Conservation (phyloP, 2,888 invertebrate genomes). For the Athalia rosae region DNA sequence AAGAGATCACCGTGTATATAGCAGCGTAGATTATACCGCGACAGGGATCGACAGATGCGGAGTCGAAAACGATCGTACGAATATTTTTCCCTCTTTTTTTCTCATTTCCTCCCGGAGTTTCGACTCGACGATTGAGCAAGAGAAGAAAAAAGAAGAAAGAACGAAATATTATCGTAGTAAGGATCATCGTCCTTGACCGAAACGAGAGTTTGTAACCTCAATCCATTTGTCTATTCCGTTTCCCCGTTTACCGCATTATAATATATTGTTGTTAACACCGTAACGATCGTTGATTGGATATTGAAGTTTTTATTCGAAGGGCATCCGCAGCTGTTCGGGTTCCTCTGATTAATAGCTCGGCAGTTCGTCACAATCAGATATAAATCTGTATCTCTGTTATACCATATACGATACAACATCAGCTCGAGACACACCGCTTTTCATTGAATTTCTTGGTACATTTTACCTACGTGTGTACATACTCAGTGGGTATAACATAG, state of each 20-base stretch:
- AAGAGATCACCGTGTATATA: conserved; percentile 61
- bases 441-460: conserved; percentile 22
- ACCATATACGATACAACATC: conserved; percentile 13
- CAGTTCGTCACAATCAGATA: conserved; percentile 58
- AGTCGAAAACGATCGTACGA: background rate
- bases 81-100: background rate
- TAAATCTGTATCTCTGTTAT: conserved; percentile 58
- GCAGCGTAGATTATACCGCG: background rate
- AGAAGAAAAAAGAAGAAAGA: too few species aligned
- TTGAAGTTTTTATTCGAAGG: conserved; percentile 40
- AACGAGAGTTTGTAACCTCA: background rate
- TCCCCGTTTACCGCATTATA: background rate
- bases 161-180: too few species aligned
- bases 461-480: too few species aligned
- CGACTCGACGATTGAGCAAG: too few species aligned
- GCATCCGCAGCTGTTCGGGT: conserved; percentile 1
- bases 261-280: conserved; percentile 6
- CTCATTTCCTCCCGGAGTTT: too few species aligned
- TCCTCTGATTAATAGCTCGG: conserved; percentile 59
- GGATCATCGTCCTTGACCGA: conserved; percentile 19
- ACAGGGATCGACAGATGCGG: background rate
- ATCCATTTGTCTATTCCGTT: conserved; percentile 37
- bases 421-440: conserved; percentile 17
- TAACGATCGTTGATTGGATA: conserved; percentile 43
- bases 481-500: too few species aligned